Evolutionary conservation across 2,113 vertebrate species (phyloP).

Genomic region (Crocuta crocuta): DNA sequence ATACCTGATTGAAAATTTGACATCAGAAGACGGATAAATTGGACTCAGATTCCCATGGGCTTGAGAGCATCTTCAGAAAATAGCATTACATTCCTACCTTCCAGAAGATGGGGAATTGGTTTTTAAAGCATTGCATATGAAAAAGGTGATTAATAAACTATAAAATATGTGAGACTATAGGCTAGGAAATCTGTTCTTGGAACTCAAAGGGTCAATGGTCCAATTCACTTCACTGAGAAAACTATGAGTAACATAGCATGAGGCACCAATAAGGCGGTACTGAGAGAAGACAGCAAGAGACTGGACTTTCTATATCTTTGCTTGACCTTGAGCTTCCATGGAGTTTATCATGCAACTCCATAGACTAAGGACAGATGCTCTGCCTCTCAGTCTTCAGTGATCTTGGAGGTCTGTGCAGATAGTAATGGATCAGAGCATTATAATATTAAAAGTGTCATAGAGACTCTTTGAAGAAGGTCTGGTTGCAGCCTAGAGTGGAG

Average conservation of each 20-base stretch:
- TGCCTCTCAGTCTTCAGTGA: background rate
- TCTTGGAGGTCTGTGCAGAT: background rate
- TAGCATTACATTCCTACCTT: background rate
- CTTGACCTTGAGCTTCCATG: background rate
- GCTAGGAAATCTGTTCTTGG: background rate
- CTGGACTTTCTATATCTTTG: background rate
- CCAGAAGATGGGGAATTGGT: background rate
- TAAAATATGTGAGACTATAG: background rate
- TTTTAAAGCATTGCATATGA: background rate
- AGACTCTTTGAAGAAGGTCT: background rate
- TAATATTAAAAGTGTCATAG: background rate
- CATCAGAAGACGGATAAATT: background rate
- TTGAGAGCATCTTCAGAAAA: constrained; percentile 12
- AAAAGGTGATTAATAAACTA: constrained; percentile 24
- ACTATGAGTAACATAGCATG: background rate
- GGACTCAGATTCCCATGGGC: background rate
- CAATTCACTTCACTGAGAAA: background rate
- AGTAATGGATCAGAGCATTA: background rate
- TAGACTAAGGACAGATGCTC: background rate
- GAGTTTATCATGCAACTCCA: background rate
- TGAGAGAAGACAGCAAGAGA: background rate
- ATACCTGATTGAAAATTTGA: constrained; percentile 10
- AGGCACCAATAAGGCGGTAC: background rate
- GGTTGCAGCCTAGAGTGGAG: background rate
- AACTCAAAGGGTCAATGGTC: background rate